Evolutionary conservation across 2,113 vertebrate species (phyloP).

Genomic region (Cebus imitator): DNA sequence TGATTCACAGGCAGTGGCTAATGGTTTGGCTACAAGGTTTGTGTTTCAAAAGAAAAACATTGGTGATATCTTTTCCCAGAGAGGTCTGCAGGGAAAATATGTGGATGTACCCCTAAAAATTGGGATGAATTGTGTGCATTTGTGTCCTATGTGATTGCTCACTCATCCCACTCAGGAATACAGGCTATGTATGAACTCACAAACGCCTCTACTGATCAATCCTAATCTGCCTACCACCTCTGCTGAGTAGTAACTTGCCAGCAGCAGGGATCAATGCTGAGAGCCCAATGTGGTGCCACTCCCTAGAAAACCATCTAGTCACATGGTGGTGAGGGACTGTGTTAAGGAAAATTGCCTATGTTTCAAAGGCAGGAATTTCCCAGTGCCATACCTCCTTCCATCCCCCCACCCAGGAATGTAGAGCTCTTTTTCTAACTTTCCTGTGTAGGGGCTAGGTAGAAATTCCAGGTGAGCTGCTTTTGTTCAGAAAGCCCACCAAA

Average conservation of each 20-base stretch:
- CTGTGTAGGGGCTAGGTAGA: no score
- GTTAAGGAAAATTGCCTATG: no score
- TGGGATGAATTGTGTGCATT: not conserved
- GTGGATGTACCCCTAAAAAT: not conserved
- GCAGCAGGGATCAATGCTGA: not conserved
- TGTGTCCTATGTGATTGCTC: not conserved
- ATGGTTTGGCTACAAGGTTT: not conserved
- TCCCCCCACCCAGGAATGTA: no score
- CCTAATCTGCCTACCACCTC: not conserved
- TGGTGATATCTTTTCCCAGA: not conserved
- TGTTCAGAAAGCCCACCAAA: no score
- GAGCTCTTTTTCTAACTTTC: no score
- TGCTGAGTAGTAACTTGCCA: not conserved
- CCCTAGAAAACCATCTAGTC: not conserved
- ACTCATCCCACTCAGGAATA: not conserved
- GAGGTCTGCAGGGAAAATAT: not conserved
- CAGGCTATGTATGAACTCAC: not conserved
- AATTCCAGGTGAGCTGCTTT: no score
- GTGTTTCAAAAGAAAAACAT: not conserved
- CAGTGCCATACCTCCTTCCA: no score
- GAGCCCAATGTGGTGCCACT: not conserved
- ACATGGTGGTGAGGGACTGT: no score
- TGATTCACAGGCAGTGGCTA: not conserved
- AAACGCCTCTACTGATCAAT: not conserved
- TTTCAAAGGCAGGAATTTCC: no score